These are phyloP conservation scores for Drosophila mulleri DNA, from an alignment of 2,888 invertebrate genomes.

Conservation along the genomic window DNA sequence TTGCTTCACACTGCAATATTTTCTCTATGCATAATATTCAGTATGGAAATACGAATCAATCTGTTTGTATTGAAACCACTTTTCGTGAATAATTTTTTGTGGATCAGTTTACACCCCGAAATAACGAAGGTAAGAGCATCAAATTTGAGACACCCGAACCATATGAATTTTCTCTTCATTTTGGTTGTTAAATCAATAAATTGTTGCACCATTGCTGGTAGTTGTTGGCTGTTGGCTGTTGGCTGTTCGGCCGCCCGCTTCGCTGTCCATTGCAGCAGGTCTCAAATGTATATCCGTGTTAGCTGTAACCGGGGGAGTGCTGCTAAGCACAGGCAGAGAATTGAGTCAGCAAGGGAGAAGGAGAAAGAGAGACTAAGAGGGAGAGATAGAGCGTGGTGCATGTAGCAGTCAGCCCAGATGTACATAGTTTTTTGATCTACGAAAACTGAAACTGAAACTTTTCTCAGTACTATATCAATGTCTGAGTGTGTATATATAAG, in stretches of 20 bases:
- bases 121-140: neutral
- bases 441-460: constrained; percentile 69
- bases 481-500: constrained; percentile 2
- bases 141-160: neutral
- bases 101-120: neutral
- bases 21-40: neutral
- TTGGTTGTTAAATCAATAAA: constrained; percentile 69
- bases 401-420: constrained; percentile 20
- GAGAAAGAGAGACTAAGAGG: neutral
- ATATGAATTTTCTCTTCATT: neutral
- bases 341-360: neutral
- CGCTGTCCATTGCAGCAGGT: constrained; percentile 48
- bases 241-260: constrained; percentile 44
- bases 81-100: neutral
- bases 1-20: neutral
- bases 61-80: neutral
- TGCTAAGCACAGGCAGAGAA: neutral
- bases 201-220: constrained; percentile 62
- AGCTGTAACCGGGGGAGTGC: neutral
- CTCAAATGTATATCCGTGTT: constrained; percentile 34
- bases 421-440: constrained; percentile 60
- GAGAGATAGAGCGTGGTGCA: neutral
- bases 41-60: neutral
- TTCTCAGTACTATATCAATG: constrained; percentile 29
- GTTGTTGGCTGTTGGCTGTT: constrained; percentile 47